Evolutionary conservation across 2,797 vertebrate species (phyloP).

Genomic region (Sciurus carolinensis): DNA sequence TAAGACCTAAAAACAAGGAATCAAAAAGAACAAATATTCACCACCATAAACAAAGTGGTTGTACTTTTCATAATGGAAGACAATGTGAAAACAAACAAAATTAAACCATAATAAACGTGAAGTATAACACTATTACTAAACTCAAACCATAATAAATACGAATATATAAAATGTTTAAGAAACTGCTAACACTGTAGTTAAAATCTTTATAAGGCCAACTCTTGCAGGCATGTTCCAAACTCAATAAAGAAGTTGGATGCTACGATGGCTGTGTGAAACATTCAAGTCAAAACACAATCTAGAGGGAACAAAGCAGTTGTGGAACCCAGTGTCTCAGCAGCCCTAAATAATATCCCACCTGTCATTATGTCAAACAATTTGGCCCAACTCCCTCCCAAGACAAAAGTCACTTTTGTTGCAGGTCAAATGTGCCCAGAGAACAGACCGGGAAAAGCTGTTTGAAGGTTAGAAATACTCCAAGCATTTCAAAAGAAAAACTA

Average conservation of each 20-base stretch:
- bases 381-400: slow-evolving; percentile 87
- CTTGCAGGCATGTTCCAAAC: slow-evolving; percentile 91
- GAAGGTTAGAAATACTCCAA: slow-evolving; percentile 78
- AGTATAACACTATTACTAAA: slow-evolving; percentile 21
- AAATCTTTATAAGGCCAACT: slow-evolving; percentile 79
- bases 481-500: slow-evolving; percentile 79
- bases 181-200: slow-evolving; percentile 69
- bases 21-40: slow-evolving; percentile 53
- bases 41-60: slow-evolving; percentile 61
- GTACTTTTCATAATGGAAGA: slow-evolving; percentile 28
- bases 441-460: slow-evolving; percentile 77
- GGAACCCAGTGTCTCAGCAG: slow-evolving; percentile 87
- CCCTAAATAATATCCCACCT: slow-evolving; percentile 90
- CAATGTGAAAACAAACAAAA: neutral
- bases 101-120: neutral
- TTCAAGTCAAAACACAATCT: slow-evolving; percentile 93
- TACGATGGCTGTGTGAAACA: slow-evolving; percentile 91
- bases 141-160: slow-evolving; percentile 65
- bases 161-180: slow-evolving; percentile 74
- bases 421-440: slow-evolving; percentile 85
- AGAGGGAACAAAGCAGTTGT: slow-evolving; percentile 90
- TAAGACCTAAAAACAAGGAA: slow-evolving; percentile 51
- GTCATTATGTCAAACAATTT: slow-evolving; percentile 89
- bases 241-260: slow-evolving; percentile 90
- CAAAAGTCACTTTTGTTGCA: slow-evolving; percentile 91